These are phyloP conservation scores for Phrynocephalus versicolor DNA, from an alignment of 2,113 vertebrate species.

Conservation along the genomic window DNA sequence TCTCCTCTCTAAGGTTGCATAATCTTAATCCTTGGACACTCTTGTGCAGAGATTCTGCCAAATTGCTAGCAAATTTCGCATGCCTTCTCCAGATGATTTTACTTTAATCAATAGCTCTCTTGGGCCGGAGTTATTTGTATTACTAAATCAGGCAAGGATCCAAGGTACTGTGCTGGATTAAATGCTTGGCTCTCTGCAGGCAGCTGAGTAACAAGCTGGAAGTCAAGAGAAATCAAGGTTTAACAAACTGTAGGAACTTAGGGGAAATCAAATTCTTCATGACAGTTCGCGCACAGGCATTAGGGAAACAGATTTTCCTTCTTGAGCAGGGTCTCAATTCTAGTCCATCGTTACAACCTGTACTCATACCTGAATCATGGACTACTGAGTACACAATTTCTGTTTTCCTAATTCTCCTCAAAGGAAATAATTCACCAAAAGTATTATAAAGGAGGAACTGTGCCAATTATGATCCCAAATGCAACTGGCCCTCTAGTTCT, in stretches of 20 bases:
- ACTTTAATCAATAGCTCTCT: not conserved
- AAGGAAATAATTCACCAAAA: constrained; percentile 61
- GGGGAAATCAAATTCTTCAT: constrained; percentile 45
- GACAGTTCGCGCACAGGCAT: constrained; percentile 59
- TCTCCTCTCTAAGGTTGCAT: constrained; percentile 25
- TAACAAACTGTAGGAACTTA: constrained; percentile 60
- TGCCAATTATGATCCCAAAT: constrained; percentile 58
- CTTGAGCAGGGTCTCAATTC: constrained; percentile 61
- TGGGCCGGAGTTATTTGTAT: constrained; percentile 21
- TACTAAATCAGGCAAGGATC: constrained; percentile 51
- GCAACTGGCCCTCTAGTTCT: constrained; percentile 52
- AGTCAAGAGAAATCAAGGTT: constrained; percentile 36
- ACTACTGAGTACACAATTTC: constrained; percentile 64
- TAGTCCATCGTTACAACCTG: constrained; percentile 64
- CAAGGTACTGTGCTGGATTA: constrained; percentile 16
- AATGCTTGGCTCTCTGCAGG: constrained; percentile 26
- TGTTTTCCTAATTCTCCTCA: constrained; percentile 68
- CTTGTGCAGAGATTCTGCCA: not conserved
- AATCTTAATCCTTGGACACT: constrained; percentile 23
- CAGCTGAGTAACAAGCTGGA: constrained; percentile 32
- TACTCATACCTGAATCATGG: constrained; percentile 48
- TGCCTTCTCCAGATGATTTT: constrained; percentile 28
- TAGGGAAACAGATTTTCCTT: constrained; percentile 59
- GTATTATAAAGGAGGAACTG: constrained; percentile 70
- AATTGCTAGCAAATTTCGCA: constrained; percentile 12